Evolutionary conservation across 1,140 invertebrate species (phyloP), one percentile per base, ranked within the genome.

Genomic region (Hetaerina americana): DNA sequence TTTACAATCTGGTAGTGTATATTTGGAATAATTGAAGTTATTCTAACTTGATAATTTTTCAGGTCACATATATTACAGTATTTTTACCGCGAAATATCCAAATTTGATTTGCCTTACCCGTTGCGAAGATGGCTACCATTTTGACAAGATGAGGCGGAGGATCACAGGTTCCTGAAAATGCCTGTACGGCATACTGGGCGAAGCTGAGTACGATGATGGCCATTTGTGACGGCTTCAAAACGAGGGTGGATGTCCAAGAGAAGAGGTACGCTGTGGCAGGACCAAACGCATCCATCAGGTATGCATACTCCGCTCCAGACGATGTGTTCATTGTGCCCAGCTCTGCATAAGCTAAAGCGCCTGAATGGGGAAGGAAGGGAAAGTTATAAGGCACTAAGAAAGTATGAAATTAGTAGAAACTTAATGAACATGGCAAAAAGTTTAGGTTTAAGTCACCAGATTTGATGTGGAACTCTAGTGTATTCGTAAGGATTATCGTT

Each of bases 161-260:
- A 78, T 91, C 88, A 78, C 91, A 95, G 78, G 93, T 90, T 22
- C 87, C 85, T 71, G 93, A 90, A 79, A 97, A 96, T 12, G 94
- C 92, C 77, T 94, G 92, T n/a, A 94, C 91, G 27, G 93, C 89
- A 80, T 98, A 97, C 80, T 96, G 91, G 27, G 94, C 93, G 83
- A 97, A 97, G 74, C 94, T 95, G 74, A 97, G 82, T 78, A 92
- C 93, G 77, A 97, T 96, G 77, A 97, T 95, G 72, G 93, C 93
- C 89, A 95, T 91, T 81, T 96, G 94, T 40, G 93, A 93, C 70
- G 94, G 93, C 82, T 96, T 96, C 71, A 97, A 84, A 70, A 97
- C 90, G 76, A 97, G 84, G 40, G 94, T 92, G 66, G 91, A 93
- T 76, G 93, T 92, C 94, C 94, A 96, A 76, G 91, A 92, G 81